These are phyloP conservation scores for Acestrorhynchus altus DNA, from an alignment of 2,797 vertebrate genomes.

Conservation along the genomic window DNA sequence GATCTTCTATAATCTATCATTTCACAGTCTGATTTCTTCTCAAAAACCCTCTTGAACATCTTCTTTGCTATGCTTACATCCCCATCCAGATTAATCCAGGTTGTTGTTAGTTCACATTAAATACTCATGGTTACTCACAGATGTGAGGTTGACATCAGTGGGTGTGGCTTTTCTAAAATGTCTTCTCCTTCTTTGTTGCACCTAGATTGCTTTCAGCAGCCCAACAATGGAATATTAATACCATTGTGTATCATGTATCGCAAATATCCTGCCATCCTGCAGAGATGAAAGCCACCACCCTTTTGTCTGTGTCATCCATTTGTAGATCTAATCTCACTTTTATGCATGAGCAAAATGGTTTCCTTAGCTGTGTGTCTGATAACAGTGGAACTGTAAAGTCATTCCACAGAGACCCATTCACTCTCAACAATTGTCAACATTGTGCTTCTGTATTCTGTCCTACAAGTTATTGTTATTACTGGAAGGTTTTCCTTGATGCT, in stretches of 20 bases:
- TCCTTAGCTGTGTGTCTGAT: background rate
- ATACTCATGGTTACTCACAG: background rate
- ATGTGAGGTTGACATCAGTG: background rate
- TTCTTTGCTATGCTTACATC: background rate
- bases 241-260: slow-evolving; percentile 8
- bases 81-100: background rate
- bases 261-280: background rate
- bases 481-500: background rate
- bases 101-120: background rate
- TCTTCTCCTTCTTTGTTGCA: slow-evolving; percentile 1
- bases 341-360: background rate
- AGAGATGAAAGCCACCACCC: background rate
- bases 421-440: background rate
- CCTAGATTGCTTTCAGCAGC: slow-evolving; percentile 17
- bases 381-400: background rate
- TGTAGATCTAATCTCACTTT: slow-evolving; percentile 9
- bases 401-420: background rate
- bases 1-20: no score
- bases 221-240: slow-evolving; percentile 3
- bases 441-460: background rate
- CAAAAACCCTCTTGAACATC: background rate
- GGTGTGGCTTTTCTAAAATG: slow-evolving; percentile 3
- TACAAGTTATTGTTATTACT: background rate
- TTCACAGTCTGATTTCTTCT: no score
- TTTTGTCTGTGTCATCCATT: background rate